Evolutionary conservation across 1,140 invertebrate genomes (phyloP).

Genomic region (Ceratina australensis): DNA sequence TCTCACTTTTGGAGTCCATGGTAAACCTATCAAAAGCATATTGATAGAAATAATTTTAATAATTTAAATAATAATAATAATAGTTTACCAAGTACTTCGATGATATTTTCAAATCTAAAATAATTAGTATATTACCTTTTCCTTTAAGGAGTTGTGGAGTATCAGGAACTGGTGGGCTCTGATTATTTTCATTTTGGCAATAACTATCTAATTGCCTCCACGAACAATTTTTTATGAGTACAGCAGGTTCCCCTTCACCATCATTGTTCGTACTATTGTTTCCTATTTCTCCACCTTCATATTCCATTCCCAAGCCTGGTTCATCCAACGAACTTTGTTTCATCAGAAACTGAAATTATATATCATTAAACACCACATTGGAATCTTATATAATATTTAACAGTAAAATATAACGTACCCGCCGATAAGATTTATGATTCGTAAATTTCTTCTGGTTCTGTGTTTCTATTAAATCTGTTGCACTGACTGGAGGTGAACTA

Average conservation of each 20-base stretch:
- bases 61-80: no score
- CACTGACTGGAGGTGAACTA: constrained; percentile 95
- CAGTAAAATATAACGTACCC: constrained; percentile 75
- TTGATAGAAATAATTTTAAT: constrained; percentile 23
- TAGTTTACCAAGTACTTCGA: not conserved
- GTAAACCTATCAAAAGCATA: constrained; percentile 82
- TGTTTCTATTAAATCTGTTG: constrained; percentile 93
- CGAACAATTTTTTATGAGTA: constrained; percentile 54
- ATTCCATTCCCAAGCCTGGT: constrained; percentile 85
- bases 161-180: constrained; percentile 72
- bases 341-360: constrained; percentile 85
- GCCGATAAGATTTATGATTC: constrained; percentile 82
- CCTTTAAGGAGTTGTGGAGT: constrained; percentile 76
- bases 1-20: constrained; percentile 98
- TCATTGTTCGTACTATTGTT: constrained; percentile 62
- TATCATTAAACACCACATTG: not conserved
- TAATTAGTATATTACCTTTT: constrained; percentile 66
- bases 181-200: constrained; percentile 70
- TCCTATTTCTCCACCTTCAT: constrained; percentile 74
- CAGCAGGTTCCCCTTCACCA: constrained; percentile 67
- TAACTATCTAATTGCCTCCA: constrained; percentile 60
- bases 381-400: constrained; percentile 3
- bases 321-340: constrained; percentile 97
- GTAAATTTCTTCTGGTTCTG: constrained; percentile 86
- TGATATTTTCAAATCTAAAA: not conserved